Percentiles rank a stretch among this genome's conserved stretches.
phyloP scores from a whole-genome alignment of 2,888 invertebrate genomes.

The Sarcophaga carnaria region DNA sequence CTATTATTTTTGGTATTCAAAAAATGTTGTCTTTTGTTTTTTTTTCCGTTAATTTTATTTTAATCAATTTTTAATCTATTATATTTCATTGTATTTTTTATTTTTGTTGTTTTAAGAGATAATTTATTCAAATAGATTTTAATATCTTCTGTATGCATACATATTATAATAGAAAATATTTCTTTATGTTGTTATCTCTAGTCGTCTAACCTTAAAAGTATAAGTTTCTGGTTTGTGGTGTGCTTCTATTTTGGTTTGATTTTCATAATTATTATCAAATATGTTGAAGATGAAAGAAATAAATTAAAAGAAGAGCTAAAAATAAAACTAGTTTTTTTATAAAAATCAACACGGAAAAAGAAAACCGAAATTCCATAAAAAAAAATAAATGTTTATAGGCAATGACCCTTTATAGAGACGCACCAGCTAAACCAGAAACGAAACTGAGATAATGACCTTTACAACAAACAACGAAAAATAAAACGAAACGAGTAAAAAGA shows the following conservation, averaged over 20 bases:
- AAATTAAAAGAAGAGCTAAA: conserved; percentile 23
- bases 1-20: background rate
- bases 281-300: conserved; percentile 4
- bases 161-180: too few species aligned
- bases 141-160: conserved; percentile 14
- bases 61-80: conserved; percentile 24
- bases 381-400: conserved; percentile 50
- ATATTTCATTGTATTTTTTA: background rate
- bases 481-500: background rate
- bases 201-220: conserved; percentile 49
- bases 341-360: background rate
- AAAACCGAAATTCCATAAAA: conserved; percentile 16
- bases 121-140: conserved; percentile 49
- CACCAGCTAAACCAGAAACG: conserved; percentile 26
- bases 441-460: conserved; percentile 56
- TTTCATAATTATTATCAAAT: conserved; percentile 48
- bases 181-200: conserved; percentile 34
- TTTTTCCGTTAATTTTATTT: conserved; percentile 30
- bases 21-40: background rate
- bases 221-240: conserved; percentile 55
- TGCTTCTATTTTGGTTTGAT: background rate
- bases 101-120: conserved; percentile 5
- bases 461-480: background rate
- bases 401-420: conserved; percentile 54
- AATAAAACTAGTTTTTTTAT: conserved; percentile 58